Base-by-base conservation (phyloP, 2,888 invertebrate species). In the Spisula solida region DNA sequence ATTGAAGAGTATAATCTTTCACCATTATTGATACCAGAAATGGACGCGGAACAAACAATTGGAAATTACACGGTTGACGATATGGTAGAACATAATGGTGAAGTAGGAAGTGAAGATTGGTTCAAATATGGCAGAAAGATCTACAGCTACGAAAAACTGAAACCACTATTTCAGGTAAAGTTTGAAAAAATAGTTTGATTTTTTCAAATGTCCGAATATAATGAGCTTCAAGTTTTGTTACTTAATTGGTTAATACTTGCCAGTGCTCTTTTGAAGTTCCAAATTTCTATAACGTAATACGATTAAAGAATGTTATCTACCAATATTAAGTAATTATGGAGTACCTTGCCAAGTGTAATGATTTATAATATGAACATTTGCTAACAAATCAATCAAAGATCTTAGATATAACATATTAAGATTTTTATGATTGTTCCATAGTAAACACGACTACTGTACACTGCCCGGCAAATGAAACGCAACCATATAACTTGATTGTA, bases 71-170 rank as follows among this genome's bases (percentile, higher is more conserved):
- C 92, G 0, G 82, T 92, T 16, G 86, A 87, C 16, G 92, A 93
- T 41, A 88, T 93, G 18, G 86, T 82, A 18, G 85, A 89, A 66
- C 91, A 93, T 51, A 93, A 93, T 82, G 55, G 66, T n/a, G 70
- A 82, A 47, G 86, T 79, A 1, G 87, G 87, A 0, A 81, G 84
- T 34, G 56, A 80, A 34, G 89, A 92, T 70, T 93, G 92, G 92
- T 90, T 93, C 48, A 88, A 91, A 48, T 91, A 93, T 87, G 92
- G 92, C n/a, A 85, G 85, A 70, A 92, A 90, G 78, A 87, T 94
- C 2, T 94, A 94, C 83, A 88, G 86, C 56, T 66, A 78, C 14
- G 41, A 82, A 6, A 88, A 81, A 29, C 82, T 90, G 85, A 12
- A 48, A 41, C 81, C 90, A 4, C 85, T 88, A 1, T 80, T 90